phyloP scores from a whole-genome alignment of 2,113 vertebrate species.

The Dendrocopos noguchii region DNA sequence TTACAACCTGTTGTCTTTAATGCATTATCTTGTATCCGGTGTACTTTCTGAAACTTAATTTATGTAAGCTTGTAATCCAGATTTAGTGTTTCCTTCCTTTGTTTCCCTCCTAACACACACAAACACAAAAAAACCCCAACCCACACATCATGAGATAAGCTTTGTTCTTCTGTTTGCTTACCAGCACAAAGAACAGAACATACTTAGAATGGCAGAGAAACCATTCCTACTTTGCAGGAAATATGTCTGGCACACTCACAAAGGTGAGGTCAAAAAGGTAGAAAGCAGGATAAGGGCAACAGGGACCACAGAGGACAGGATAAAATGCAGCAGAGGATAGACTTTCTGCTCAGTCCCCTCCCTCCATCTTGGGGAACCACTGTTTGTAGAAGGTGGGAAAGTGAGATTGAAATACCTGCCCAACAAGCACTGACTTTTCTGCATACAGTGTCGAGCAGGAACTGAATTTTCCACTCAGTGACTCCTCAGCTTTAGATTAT shows the following conservation, averaged over 20 bases:
- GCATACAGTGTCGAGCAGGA: neutral
- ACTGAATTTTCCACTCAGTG: neutral
- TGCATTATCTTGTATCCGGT: conserved; percentile 14
- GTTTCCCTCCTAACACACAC: neutral
- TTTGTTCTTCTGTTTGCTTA: conserved; percentile 31
- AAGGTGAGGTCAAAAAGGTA: neutral
- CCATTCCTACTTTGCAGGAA: neutral
- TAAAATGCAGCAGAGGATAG: neutral
- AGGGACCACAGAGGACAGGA: neutral
- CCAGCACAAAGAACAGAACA: conserved; percentile 24
- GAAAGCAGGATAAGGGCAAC: neutral
- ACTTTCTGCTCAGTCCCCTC: neutral
- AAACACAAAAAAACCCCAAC: neutral
- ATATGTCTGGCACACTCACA: neutral
- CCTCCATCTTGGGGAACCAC: neutral
- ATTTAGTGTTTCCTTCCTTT: conserved; percentile 42
- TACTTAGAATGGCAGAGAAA: conserved; percentile 1
- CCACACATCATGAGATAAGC: neutral
- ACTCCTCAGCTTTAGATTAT: neutral
- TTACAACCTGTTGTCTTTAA: neutral
- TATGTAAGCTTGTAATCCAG: conserved; percentile 27
- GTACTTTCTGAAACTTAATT: conserved; percentile 53
- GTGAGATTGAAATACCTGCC: neutral
- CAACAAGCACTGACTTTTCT: neutral
- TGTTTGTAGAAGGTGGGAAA: neutral